Percentiles rank a stretch among this genome's conserved stretches.
Evolutionary conservation across 2,888 invertebrate genomes (phyloP).

Genomic region (Antheraea assamensis): DNA sequence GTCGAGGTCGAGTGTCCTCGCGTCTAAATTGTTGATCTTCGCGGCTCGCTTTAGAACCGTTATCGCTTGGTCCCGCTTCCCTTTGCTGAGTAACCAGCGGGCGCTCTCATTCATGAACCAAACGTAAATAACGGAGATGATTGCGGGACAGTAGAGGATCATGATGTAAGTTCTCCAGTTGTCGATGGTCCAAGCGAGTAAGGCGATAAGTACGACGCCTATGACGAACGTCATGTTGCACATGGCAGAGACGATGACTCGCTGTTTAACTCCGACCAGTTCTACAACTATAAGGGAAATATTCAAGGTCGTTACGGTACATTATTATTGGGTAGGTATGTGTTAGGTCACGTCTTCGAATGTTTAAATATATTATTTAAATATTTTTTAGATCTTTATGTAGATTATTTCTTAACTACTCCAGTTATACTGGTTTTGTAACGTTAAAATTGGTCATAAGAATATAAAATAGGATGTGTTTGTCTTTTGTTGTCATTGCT

Average conservation of each 20-base stretch:
- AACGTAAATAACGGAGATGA: constrained; percentile 85
- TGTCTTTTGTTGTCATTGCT: no score
- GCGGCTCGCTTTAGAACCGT: constrained; percentile 84
- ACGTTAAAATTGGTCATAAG: no score
- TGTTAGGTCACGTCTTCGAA: neutral
- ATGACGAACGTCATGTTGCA: constrained; percentile 89
- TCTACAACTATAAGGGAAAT: constrained; percentile 84
- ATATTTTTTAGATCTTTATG: no score
- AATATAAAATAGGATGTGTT: no score
- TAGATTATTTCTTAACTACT: no score
- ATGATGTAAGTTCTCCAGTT: constrained; percentile 88
- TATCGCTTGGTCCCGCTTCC: constrained; percentile 85
- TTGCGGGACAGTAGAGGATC: constrained; percentile 86
- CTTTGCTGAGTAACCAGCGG: constrained; percentile 89
- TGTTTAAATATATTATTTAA: no score
- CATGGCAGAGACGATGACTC: constrained; percentile 88
- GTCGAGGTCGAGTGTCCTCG: constrained; percentile 72
- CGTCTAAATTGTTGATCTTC: constrained; percentile 82
- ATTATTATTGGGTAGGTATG: neutral
- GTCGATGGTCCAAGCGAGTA: constrained; percentile 87
- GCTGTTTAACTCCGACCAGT: constrained; percentile 87
- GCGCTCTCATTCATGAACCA: constrained; percentile 90
- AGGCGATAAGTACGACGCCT: constrained; percentile 87
- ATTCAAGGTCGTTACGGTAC: neutral
- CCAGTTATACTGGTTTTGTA: no score